Percentiles rank a stretch among this genome's conserved stretches.
Evolutionary conservation across 2,888 invertebrate species (phyloP).

Genomic region (Acrobasis suavella): DNA sequence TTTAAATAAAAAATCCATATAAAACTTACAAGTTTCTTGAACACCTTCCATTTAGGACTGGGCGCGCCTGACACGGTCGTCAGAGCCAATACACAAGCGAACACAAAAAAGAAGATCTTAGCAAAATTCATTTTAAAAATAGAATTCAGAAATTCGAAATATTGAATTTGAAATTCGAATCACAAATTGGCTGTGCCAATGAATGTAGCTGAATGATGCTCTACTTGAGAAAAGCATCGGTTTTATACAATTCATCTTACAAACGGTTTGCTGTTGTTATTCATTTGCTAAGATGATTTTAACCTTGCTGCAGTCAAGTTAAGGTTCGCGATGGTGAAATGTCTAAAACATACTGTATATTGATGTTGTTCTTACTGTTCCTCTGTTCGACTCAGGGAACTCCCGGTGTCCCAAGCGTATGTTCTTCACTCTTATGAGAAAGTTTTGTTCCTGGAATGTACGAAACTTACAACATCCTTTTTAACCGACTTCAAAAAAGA

Average conservation of each 20-base stretch:
- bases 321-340: background rate
- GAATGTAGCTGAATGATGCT: slow-evolving; percentile 18
- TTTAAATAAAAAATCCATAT: background rate
- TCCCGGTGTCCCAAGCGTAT: background rate
- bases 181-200: slow-evolving; percentile 14
- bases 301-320: background rate
- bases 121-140: slow-evolving; percentile 52
- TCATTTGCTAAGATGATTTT: background rate
- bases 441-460: background rate
- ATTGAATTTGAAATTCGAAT: slow-evolving; percentile 13
- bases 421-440: background rate
- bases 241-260: slow-evolving; percentile 14
- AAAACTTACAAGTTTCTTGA: slow-evolving; percentile 60
- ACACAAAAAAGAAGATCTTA: slow-evolving; percentile 49
- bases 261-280: background rate
- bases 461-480: background rate
- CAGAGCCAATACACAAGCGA: slow-evolving; percentile 49
- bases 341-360: background rate
- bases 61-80: slow-evolving; percentile 50
- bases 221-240: slow-evolving; percentile 16
- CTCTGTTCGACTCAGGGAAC: slow-evolving; percentile 8
- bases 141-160: background rate
- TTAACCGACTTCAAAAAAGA: too few relatives aligned
- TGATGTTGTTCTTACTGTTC: background rate
- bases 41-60: slow-evolving; percentile 54